Conservation (phyloP, 2,797 vertebrate species). For the Gallinago solitaria region DNA sequence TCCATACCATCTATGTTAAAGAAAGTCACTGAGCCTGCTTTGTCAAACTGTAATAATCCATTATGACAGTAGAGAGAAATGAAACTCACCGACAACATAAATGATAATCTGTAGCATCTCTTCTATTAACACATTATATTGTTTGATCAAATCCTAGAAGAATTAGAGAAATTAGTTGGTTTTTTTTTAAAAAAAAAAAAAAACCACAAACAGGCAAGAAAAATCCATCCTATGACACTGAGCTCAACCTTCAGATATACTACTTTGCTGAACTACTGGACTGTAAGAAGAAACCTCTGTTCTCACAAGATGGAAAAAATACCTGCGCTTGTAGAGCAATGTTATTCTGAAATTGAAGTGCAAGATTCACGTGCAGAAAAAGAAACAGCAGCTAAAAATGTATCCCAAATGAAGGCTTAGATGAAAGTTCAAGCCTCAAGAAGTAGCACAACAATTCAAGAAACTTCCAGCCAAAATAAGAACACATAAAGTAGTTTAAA, state of each 20-base stretch:
- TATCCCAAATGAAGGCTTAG: neutral
- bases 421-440: neutral
- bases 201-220: neutral
- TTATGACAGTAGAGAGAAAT: neutral
- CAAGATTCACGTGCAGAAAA: neutral
- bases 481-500: neutral
- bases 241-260: neutral
- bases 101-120: conserved; percentile 96
- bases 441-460: neutral
- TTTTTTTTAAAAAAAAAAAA: neutral
- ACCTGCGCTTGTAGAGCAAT: neutral
- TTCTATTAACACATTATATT: conserved; percentile 91
- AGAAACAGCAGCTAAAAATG: neutral
- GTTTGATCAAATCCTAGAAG: conserved; percentile 89
- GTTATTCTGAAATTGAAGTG: neutral
- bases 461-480: neutral
- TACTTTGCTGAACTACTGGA: neutral
- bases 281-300: neutral
- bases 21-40: neutral
- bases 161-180: neutral
- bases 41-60: neutral
- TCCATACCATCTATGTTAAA: neutral
- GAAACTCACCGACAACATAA: conserved; percentile 83
- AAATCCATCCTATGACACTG: neutral
- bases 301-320: neutral